A percentile compares a stretch with the other conserved stretches of the same genome.
Conservation (phyloP, 2,797 vertebrate species). For the Babyrousa celebensis region DNA sequence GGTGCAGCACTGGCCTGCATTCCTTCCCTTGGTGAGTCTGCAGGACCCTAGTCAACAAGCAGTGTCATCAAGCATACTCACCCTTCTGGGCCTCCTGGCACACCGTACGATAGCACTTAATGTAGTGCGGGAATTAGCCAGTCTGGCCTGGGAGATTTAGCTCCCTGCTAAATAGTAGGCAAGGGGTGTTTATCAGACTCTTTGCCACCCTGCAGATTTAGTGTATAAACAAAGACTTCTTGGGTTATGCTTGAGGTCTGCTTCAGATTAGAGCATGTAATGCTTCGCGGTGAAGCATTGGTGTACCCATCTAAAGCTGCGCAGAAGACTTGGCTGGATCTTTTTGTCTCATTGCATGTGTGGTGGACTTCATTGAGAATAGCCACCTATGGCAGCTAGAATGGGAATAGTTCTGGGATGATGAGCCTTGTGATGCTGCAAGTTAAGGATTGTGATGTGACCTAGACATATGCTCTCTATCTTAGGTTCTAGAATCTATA, state of each 20-base stretch:
- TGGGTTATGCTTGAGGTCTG: constrained; percentile 28
- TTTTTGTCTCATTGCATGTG: neutral
- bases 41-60: constrained; percentile 34
- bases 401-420: neutral
- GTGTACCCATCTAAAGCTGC: neutral
- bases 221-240: constrained; percentile 68
- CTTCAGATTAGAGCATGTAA: neutral
- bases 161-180: constrained; percentile 31
- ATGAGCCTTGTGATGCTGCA: neutral
- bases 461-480: neutral
- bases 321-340: neutral
- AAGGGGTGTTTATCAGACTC: constrained; percentile 70
- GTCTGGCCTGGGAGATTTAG: neutral
- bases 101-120: constrained; percentile 44
- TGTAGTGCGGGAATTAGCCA: constrained; percentile 47
- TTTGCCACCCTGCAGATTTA: constrained; percentile 41
- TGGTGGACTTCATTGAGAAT: neutral
- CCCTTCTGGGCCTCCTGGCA: constrained; percentile 62
- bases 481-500: neutral
- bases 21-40: constrained; percentile 38
- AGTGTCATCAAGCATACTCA: constrained; percentile 8
- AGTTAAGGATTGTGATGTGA: neutral
- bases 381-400: neutral
- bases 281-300: neutral
- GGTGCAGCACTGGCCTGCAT: neutral